Evolutionary conservation across 2,797 vertebrate genomes (phyloP).

Genomic region (Smutsia gigantea): DNA sequence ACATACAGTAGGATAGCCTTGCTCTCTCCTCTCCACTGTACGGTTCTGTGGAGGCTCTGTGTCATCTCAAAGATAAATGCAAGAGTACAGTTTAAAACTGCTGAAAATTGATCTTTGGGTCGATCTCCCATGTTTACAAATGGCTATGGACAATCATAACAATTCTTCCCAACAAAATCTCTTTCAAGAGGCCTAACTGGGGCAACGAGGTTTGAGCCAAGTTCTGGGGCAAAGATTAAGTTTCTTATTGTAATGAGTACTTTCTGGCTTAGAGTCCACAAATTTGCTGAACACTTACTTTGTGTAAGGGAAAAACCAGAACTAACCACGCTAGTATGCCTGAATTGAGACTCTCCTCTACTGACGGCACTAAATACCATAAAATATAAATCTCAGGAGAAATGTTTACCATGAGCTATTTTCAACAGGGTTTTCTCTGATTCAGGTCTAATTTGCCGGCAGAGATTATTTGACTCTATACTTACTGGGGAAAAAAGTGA

Average conservation of each 20-base stretch:
- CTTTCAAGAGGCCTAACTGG: background rate
- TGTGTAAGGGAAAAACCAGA: background rate
- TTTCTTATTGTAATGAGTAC: background rate
- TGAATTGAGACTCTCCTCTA: background rate
- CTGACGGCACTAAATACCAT: background rate
- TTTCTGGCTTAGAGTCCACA: background rate
- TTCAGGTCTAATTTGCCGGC: background rate
- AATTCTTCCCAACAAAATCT: background rate
- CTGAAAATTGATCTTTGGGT: background rate
- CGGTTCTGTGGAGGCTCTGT: background rate
- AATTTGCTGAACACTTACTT: background rate
- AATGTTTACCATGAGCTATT: background rate
- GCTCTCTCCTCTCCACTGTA: background rate
- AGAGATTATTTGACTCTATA: background rate
- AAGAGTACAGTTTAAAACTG: background rate
- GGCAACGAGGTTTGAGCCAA: background rate
- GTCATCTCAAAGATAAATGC: background rate
- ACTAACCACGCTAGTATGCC: background rate
- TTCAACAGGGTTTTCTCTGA: background rate
- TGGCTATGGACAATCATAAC: background rate
- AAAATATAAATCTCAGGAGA: background rate
- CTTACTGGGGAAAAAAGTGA: background rate
- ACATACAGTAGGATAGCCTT: background rate
- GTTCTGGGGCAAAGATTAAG: background rate
- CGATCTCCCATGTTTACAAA: slow-evolving; percentile 4